A percentile compares a stretch with the other conserved stretches of the same genome.
phyloP scores from a whole-genome alignment of 92 coral and sea anemone species.

The Zoanthus sansibaricus region DNA sequence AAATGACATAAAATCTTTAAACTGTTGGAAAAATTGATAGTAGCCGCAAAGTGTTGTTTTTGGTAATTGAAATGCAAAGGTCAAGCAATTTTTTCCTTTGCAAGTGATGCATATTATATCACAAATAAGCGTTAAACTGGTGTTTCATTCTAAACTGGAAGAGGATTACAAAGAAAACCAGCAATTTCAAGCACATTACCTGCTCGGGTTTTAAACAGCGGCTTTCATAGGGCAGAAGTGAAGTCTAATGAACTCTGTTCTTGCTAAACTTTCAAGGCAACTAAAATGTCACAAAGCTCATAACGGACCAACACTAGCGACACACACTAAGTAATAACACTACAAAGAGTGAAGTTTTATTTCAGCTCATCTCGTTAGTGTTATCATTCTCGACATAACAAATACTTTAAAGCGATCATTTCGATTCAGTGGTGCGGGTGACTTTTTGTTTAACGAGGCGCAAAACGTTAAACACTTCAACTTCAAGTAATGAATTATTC shows the following conservation, averaged over 20 bases:
- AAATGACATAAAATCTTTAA: neutral
- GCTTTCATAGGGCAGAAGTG: neutral
- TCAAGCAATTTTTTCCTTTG: conserved; percentile 5
- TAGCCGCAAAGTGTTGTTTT: neutral
- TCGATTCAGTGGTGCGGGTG: conserved; percentile 23
- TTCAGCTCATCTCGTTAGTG: conserved; percentile 28
- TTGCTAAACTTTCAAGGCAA: neutral
- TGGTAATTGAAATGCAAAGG: neutral
- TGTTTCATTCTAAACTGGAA: conserved; percentile 6
- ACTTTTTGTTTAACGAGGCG: conserved; percentile 41
- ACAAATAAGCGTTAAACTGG: conserved; percentile 7
- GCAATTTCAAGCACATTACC: conserved; percentile 17
- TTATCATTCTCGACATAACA: conserved; percentile 9
- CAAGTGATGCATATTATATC: conserved; percentile 30
- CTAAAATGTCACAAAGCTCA: neutral
- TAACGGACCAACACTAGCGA: neutral
- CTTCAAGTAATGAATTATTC: conserved; percentile 32
- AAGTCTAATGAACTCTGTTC: neutral
- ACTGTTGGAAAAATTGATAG: neutral
- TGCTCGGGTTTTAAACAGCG: conserved; percentile 3
- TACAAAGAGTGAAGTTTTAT: neutral
- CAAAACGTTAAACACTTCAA: conserved; percentile 20
- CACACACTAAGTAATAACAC: neutral
- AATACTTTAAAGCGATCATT: conserved; percentile 25
- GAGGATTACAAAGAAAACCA: conserved; percentile 19